These are phyloP conservation scores for Acromyrmex echinatior DNA, from an alignment of 1,140 invertebrate genomes.

Conservation along the genomic window DNA sequence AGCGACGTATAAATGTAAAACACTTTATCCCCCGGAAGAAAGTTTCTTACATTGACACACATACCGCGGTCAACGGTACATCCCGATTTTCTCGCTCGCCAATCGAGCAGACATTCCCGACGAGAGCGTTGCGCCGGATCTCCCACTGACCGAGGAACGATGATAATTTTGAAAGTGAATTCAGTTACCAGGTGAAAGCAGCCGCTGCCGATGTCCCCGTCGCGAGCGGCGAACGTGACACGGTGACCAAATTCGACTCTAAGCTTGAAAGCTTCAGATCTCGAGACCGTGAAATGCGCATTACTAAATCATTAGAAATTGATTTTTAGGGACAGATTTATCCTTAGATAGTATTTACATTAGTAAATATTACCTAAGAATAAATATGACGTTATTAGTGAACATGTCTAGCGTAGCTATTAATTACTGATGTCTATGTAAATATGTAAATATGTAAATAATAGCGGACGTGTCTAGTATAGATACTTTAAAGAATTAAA, in stretches of 20 bases:
- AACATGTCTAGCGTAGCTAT: no score
- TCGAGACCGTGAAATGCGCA: background rate
- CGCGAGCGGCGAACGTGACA: slow-evolving; percentile 78
- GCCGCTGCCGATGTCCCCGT: slow-evolving; percentile 56
- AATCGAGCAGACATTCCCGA: background rate
- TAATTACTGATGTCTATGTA: no score
- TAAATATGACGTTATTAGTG: no score
- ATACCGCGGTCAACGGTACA: slow-evolving; percentile 32
- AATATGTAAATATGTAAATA: no score
- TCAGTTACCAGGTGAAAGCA: slow-evolving; percentile 77
- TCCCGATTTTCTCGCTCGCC: slow-evolving; percentile 41
- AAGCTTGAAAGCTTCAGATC: slow-evolving; percentile 61
- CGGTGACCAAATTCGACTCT: slow-evolving; percentile 80
- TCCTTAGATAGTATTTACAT: background rate
- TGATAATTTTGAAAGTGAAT: slow-evolving; percentile 80
- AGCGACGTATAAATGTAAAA: background rate
- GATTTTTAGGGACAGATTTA: background rate
- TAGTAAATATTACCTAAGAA: no score
- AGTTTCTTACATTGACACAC: slow-evolving; percentile 27
- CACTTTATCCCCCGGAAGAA: slow-evolving; percentile 1
- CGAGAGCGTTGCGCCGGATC: slow-evolving; percentile 24
- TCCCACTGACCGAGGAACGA: slow-evolving; percentile 38
- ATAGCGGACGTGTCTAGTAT: no score
- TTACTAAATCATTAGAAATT: background rate
- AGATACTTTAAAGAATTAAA: background rate